A percentile compares a stretch with the other conserved stretches of the same genome.
These are phyloP conservation scores for Lamellibrachia satsuma DNA, from an alignment of 2,888 invertebrate species.

Conservation along the genomic window DNA sequence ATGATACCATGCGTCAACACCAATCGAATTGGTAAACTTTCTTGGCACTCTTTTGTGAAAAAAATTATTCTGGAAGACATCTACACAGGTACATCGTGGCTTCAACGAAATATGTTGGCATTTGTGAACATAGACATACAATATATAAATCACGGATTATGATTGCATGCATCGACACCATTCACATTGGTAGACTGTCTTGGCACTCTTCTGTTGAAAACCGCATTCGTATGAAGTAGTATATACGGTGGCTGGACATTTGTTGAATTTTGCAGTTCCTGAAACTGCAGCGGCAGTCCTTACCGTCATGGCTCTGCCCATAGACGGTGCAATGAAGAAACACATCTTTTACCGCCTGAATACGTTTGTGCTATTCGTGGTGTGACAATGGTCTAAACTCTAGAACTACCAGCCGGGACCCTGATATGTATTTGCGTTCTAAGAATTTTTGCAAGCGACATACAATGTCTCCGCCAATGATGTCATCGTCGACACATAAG, in stretches of 20 bases:
- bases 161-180: not conserved
- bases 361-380: not conserved
- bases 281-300: not conserved
- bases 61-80: too few species aligned
- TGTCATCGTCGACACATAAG: not conserved
- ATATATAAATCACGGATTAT: too few species aligned
- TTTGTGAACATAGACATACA: too few species aligned
- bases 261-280: not conserved
- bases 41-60: too few species aligned
- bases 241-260: not conserved
- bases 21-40: too few species aligned
- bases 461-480: not conserved
- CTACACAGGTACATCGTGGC: too few species aligned
- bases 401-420: not conserved
- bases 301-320: not conserved
- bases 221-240: not conserved
- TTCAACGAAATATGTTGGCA: too few species aligned
- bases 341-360: too few species aligned
- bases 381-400: not conserved
- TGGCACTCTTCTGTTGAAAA: not conserved
- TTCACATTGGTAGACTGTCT: not conserved
- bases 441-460: not conserved
- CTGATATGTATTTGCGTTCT: not conserved
- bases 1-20: too few species aligned
- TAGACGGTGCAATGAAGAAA: not conserved